Percentiles rank a stretch among this genome's conserved stretches.
These are phyloP conservation scores for Ophioninae sp. DNA, from an alignment of 2,888 invertebrate genomes.

Conservation along the genomic window DNA sequence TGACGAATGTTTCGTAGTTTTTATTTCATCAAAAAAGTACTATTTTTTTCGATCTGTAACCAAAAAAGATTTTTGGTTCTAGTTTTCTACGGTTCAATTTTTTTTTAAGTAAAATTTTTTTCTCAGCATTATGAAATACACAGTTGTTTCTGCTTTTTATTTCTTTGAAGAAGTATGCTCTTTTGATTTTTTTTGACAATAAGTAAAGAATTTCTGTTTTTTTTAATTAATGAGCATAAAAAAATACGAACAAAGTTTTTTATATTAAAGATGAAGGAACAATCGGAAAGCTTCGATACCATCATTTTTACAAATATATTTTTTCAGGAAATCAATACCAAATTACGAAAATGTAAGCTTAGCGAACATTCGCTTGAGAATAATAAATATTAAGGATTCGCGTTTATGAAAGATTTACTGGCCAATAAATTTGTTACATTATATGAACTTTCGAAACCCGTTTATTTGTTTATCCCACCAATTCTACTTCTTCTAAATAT, in stretches of 20 bases:
- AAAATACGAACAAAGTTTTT: neutral
- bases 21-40: neutral
- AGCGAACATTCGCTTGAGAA: neutral
- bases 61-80: neutral
- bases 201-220: neutral
- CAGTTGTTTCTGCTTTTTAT: neutral
- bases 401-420: neutral
- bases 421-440: neutral
- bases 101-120: neutral
- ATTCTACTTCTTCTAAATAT: too few species aligned
- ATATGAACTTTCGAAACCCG: neutral
- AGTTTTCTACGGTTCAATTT: neutral
- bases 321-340: neutral
- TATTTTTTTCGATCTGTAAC: neutral
- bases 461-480: neutral
- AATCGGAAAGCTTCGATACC: neutral
- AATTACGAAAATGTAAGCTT: neutral
- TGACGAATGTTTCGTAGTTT: neutral
- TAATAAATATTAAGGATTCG: neutral
- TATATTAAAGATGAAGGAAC: neutral
- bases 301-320: neutral
- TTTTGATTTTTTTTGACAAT: neutral
- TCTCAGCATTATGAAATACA: neutral
- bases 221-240: neutral
- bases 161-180: neutral